These are phyloP conservation scores for Sesia apiformis DNA, from an alignment of 2,888 invertebrate genomes.

Conservation along the genomic window DNA sequence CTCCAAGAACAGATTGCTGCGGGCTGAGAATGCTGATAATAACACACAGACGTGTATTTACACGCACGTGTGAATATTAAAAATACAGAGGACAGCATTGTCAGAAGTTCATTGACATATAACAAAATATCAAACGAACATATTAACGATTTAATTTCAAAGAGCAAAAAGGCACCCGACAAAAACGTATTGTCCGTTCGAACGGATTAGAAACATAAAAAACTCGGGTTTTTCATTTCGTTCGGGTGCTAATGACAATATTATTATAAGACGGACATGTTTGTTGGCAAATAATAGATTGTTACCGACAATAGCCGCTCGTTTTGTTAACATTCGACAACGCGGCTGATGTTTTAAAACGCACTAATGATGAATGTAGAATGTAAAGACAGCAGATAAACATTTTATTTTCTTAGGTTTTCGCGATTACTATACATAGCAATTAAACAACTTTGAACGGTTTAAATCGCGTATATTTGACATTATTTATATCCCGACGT, in stretches of 20 bases:
- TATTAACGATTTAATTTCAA: slow-evolving; percentile 12
- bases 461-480: too few species aligned
- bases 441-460: too few species aligned
- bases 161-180: slow-evolving; percentile 10
- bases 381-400: slow-evolving; percentile 23
- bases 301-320: slow-evolving; percentile 31
- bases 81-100: slow-evolving; percentile 17
- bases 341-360: slow-evolving; percentile 23
- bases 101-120: slow-evolving; percentile 25
- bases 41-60: too few species aligned
- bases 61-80: too few species aligned
- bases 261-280: slow-evolving; percentile 42
- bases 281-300: slow-evolving; percentile 42
- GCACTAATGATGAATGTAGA: slow-evolving; percentile 24
- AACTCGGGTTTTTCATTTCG: slow-evolving; percentile 19
- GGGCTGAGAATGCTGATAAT: too few species aligned
- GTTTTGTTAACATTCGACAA: slow-evolving; percentile 30
- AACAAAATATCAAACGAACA: slow-evolving; percentile 13
- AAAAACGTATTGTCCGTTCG: slow-evolving; percentile 8
- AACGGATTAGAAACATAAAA: slow-evolving; percentile 16
- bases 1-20: too few species aligned
- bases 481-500: too few species aligned
- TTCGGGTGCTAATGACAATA: slow-evolving; percentile 47
- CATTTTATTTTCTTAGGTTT: too few species aligned
- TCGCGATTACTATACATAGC: too few species aligned